Base-by-base conservation (phyloP, 2,797 vertebrate species). In the Sebastiscus albofasciatus region DNA sequence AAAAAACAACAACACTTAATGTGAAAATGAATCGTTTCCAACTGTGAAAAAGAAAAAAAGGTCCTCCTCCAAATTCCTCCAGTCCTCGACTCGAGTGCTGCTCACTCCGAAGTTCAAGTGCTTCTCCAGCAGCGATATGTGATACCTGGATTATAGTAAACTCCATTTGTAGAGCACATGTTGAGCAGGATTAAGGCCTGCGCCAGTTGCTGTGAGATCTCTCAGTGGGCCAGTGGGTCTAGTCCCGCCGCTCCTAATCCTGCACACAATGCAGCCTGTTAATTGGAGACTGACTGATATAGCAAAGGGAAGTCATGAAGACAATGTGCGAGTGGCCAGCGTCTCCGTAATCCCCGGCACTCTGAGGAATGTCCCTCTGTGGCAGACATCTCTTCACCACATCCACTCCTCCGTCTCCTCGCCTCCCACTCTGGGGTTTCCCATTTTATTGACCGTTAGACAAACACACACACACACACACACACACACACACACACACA, bases 81-180 rank as follows among this genome's bases (percentile, higher is more conserved):
- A 42, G 60, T 76, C 62, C 72, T 79, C 46, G 39, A 61, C 76
- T 87, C n/a, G 34, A 91, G 86, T 69, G 80, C 72, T 65, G 64
- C 81, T 80, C 18, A 31, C 75, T 69, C 31, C n/a, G 8, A 61
- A 84, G 56, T 92, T 91, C 77, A 91, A 85, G 77, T 75, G 59
- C 67, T 31, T 76, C 58, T 83, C 6, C 54, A 66, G 67, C 34
- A 18, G 22, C 33, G 93, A 92, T 84, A 94, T 86, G 72, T 88
- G 92, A 95, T 93, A 95, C 85, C 85, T 90, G 92, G 93, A 93
- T 95, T 94, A 93, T 80, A 20, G 79, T 77, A 67, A 83, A 91
- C 74, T 85, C 82, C 81, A 56, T 70, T 88, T 54, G 46, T 55
- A 54, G 77, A 82, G 86, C 92, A 87, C 82, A 90, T 87, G 84